Percentiles rank a stretch among this genome's conserved stretches.
phyloP scores from a whole-genome alignment of 2,797 vertebrate genomes.

The Coccyzus lansbergi region DNA sequence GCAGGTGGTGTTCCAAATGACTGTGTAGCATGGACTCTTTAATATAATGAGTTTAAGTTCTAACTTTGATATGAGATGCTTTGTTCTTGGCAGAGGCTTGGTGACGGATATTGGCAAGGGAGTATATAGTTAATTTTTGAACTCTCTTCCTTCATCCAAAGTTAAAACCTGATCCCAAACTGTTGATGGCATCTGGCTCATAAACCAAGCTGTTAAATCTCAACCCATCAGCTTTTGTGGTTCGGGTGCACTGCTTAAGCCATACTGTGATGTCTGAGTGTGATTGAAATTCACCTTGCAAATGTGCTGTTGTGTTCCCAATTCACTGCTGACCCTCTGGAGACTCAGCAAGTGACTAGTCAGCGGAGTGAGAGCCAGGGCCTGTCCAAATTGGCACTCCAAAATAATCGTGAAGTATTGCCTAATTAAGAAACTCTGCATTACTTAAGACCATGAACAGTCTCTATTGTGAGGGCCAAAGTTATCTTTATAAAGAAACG shows the following conservation, averaged over 20 bases:
- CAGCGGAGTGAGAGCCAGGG: background rate
- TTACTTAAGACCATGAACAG: constrained; percentile 7
- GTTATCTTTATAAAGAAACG: constrained; percentile 19
- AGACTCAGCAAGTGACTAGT: constrained; percentile 9
- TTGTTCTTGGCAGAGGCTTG: constrained; percentile 2
- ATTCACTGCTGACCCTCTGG: background rate
- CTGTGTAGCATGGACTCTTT: background rate
- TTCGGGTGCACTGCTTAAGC: background rate
- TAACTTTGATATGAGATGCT: constrained; percentile 14
- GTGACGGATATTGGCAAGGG: background rate
- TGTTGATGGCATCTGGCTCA: background rate
- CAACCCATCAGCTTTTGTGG: background rate
- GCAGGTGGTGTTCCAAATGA: background rate
- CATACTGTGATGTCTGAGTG: background rate
- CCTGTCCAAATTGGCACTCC: background rate
- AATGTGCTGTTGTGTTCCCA: background rate
- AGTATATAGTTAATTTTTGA: constrained; percentile 52
- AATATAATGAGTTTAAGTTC: background rate
- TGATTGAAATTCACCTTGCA: constrained; percentile 44
- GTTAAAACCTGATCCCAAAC: constrained; percentile 41
- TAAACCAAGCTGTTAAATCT: constrained; percentile 14
- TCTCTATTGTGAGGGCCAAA: background rate
- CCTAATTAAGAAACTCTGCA: background rate
- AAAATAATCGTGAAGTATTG: constrained; percentile 1
- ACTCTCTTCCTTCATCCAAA: background rate